Conservation (phyloP, 2,797 vertebrate species). For the Periophthalmus magnuspinnatus region DNA sequence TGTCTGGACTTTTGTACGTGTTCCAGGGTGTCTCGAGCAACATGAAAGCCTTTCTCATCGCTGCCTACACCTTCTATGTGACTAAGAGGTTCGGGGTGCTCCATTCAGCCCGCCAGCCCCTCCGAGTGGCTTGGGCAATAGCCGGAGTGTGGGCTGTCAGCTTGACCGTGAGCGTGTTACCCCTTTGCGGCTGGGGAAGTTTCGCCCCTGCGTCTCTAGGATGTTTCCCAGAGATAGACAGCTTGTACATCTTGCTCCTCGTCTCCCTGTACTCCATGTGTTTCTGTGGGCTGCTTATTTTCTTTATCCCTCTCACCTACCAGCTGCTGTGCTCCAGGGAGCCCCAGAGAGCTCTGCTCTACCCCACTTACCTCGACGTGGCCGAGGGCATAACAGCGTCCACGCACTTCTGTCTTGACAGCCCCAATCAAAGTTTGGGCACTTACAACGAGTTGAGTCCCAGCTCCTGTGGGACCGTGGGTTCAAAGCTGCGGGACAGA, state of each 20-base stretch:
- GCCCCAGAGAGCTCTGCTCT: constrained; percentile 73
- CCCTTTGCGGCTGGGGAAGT: constrained; percentile 90
- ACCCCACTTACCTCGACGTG: constrained; percentile 71
- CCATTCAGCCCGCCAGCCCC: constrained; percentile 59
- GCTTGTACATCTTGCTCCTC: constrained; percentile 82
- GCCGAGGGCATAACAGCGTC: constrained; percentile 67
- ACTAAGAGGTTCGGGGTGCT: constrained; percentile 72
- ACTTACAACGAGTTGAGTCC: constrained; percentile 68
- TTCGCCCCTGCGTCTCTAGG: constrained; percentile 85
- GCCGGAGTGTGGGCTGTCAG: constrained; percentile 83
- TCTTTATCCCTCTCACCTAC: constrained; percentile 84
- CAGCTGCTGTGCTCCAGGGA: constrained; percentile 89
- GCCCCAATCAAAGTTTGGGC: constrained; percentile 71
- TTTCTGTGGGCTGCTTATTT: constrained; percentile 79
- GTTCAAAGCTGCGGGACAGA: constrained; percentile 47
- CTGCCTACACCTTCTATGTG: constrained; percentile 89
- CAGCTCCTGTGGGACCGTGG: constrained; percentile 51
- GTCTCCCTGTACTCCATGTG: constrained; percentile 82
- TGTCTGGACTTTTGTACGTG: constrained; percentile 88
- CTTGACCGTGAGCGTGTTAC: constrained; percentile 83
- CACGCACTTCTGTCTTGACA: constrained; percentile 72
- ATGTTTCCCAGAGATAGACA: constrained; percentile 82
- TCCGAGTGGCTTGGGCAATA: constrained; percentile 76
- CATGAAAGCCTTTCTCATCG: constrained; percentile 89
- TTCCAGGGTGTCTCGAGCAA: constrained; percentile 94